Evolutionary conservation across 2,888 invertebrate genomes (phyloP).

Genomic region (Melangyna quadrimaculata): DNA sequence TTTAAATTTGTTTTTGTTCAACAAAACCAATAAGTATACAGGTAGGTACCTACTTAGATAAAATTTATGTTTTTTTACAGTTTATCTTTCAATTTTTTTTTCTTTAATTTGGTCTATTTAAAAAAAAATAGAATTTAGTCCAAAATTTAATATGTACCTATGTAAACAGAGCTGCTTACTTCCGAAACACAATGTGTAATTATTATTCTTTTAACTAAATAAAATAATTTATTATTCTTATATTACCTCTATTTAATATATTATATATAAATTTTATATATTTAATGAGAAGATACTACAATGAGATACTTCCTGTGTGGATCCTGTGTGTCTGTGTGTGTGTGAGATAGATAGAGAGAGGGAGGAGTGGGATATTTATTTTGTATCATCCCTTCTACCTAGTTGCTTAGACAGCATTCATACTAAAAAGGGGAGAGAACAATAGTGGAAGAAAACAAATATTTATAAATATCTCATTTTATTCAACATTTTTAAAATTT

Average conservation of each 20-base stretch:
- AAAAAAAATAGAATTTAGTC: constrained; percentile 32
- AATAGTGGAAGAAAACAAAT: constrained; percentile 39
- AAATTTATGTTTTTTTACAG: not conserved
- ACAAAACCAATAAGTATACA: not conserved
- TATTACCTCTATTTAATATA: constrained; percentile 28
- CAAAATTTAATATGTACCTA: not conserved
- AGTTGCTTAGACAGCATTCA: constrained; percentile 64
- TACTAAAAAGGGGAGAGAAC: constrained; percentile 55
- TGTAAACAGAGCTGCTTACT: constrained; percentile 39
- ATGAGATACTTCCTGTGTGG: constrained; percentile 61
- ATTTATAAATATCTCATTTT: constrained; percentile 9
- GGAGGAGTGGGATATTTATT: constrained; percentile 16
- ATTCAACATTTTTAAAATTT: not conserved
- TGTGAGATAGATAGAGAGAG: not conserved
- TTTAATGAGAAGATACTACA: constrained; percentile 44
- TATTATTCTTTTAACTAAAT: constrained; percentile 34
- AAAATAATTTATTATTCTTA: constrained; percentile 45
- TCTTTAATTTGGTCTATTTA: constrained; percentile 10
- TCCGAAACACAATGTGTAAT: constrained; percentile 33
- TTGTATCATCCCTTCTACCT: constrained; percentile 28
- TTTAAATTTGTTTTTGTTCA: constrained; percentile 7
- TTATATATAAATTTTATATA: constrained; percentile 36
- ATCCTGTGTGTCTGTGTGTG: constrained; percentile 35
- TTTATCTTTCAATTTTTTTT: no score
- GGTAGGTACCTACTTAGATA: no score